Conservation (phyloP, 2,797 vertebrate genomes). For the Sitta carolinensis region DNA sequence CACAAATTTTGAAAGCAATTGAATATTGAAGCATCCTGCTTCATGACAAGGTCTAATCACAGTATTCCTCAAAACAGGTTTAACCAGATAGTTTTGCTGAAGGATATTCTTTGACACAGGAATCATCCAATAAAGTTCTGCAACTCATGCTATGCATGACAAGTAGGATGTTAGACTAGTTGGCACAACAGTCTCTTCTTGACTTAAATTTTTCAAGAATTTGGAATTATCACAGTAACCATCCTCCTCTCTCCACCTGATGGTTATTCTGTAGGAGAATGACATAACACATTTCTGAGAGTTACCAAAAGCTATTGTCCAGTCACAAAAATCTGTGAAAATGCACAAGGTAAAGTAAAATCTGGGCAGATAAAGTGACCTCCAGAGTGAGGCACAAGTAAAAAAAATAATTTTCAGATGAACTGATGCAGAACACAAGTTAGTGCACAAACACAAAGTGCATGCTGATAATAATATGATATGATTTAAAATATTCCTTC, state of each 20-base stretch:
- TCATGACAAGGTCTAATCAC: not conserved
- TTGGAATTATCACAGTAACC: not conserved
- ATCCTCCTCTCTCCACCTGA: not conserved
- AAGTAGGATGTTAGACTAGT: not conserved
- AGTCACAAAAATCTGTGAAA: not conserved
- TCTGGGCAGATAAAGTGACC: not conserved
- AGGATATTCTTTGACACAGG: not conserved
- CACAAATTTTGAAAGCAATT: not conserved
- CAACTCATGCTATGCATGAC: not conserved
- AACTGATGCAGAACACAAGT: not conserved
- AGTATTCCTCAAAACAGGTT: not conserved
- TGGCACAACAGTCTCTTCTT: not conserved
- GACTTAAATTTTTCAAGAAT: not conserved
- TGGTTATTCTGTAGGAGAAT: not conserved
- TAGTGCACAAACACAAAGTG: not conserved
- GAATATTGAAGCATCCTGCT: not conserved
- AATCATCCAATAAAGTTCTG: not conserved
- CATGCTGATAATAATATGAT: constrained; percentile 34
- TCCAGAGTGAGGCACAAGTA: not conserved
- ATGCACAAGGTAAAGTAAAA: not conserved
- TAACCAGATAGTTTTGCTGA: not conserved
- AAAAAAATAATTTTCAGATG: not conserved
- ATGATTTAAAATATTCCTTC: constrained; percentile 46
- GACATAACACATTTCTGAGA: not conserved
- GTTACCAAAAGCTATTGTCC: not conserved